Evolutionary conservation across 53 echinoderm and acorn worm genomes (phyloP).

Genomic region (Glandiceps talaboti): DNA sequence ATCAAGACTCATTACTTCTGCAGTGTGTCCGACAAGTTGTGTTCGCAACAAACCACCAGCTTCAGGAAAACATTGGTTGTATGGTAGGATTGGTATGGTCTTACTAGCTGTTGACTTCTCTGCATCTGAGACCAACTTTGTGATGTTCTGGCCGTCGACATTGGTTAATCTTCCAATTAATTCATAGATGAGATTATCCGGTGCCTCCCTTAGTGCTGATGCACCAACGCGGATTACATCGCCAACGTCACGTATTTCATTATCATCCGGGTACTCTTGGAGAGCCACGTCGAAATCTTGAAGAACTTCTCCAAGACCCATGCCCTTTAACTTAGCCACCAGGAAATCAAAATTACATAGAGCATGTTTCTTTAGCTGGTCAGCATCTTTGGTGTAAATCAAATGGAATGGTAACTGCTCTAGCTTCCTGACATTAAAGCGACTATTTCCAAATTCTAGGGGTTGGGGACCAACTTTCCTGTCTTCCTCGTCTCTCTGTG

Average conservation of each 20-base stretch:
- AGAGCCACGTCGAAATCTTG: conserved; percentile 17
- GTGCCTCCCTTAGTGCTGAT: conserved; percentile 12
- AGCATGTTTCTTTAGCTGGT: conserved; percentile 5
- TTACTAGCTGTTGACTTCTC: neutral
- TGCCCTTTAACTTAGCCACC: conserved; percentile 14
- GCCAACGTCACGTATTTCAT: conserved; percentile 6
- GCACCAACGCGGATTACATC: conserved; percentile 22
- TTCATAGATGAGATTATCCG: conserved; percentile 21
- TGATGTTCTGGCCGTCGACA: neutral
- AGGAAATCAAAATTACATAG: conserved; percentile 27
- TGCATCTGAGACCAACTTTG: neutral
- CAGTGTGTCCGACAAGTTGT: neutral
- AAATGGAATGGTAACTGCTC: conserved; percentile 28
- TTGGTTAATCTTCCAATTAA: conserved; percentile 21
- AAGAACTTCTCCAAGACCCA: conserved; percentile 26
- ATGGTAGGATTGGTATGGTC: neutral
- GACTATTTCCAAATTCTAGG: conserved; percentile 3
- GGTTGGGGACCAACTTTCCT: conserved; percentile 25
- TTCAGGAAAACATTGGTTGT: neutral
- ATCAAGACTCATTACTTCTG: neutral
- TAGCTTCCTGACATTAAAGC: conserved; percentile 27
- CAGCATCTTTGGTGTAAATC: conserved; percentile 13
- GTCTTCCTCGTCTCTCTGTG: conserved; percentile 26
- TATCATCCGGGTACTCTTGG: conserved; percentile 9
- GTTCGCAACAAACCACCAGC: neutral